A percentile compares a stretch with the other conserved stretches of the same genome.
Conservation (phyloP, 2,888 invertebrate species). For the Thysanoteuthis rhombus region DNA sequence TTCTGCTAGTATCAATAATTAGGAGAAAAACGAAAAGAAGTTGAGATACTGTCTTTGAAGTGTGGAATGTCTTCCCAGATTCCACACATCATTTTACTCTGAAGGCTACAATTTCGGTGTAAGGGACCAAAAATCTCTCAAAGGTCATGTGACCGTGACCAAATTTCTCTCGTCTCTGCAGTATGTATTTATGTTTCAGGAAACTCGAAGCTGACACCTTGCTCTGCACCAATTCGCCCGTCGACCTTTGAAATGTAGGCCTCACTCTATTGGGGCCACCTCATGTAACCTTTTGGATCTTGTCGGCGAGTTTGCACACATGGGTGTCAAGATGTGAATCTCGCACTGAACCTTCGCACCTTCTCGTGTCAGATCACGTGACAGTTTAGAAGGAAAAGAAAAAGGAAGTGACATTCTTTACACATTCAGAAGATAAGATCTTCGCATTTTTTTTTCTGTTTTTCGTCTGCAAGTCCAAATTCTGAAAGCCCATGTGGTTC, state of each 20-base stretch:
- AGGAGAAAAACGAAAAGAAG: no score
- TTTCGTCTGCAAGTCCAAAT: no score
- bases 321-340: not conserved
- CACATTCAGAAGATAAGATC: not conserved
- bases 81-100: not conserved
- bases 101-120: not conserved
- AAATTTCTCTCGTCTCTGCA: not conserved
- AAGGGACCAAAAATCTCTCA: not conserved
- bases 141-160: not conserved
- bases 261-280: not conserved
- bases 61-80: not conserved
- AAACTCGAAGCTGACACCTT: not conserved
- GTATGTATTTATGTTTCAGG: not conserved
- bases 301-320: no score
- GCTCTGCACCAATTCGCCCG: not conserved
- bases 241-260: not conserved
- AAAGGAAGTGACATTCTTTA: not conserved
- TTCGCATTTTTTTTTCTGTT: no score
- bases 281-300: not conserved
- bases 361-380: not conserved
- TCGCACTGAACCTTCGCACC: not conserved
- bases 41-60: no score
- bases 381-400: not conserved
- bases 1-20: no score
- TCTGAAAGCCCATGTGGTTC: no score